A percentile compares a stretch with the other conserved stretches of the same genome.
These are phyloP conservation scores for Nasonia longicornis DNA, from an alignment of 1,140 invertebrate genomes.

Conservation along the genomic window DNA sequence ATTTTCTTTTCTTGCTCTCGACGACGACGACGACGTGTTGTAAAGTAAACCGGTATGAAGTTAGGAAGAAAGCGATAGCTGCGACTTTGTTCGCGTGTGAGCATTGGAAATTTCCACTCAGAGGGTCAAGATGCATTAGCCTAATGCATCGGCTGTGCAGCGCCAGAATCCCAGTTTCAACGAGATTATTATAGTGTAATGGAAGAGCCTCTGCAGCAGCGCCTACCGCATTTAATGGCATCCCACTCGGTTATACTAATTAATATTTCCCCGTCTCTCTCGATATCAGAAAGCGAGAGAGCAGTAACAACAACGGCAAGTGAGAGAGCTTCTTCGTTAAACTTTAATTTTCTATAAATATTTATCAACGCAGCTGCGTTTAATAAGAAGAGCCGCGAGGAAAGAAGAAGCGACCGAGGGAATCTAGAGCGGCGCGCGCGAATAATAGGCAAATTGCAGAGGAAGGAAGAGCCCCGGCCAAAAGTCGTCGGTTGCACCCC, in stretches of 20 bases:
- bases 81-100: too few relatives aligned
- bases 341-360: conserved; percentile 38
- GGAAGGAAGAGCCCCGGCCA: not conserved
- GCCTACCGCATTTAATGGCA: too few relatives aligned
- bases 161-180: not conserved
- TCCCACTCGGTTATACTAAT: too few relatives aligned
- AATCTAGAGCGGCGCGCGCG: not conserved
- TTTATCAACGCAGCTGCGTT: not conserved
- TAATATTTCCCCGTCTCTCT: too few relatives aligned
- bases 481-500: not conserved
- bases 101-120: not conserved
- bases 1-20: too few relatives aligned
- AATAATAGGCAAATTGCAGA: conserved; percentile 32
- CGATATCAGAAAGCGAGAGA: too few relatives aligned
- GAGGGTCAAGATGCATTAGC: conserved; percentile 22
- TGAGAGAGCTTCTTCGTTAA: not conserved
- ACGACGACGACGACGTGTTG: too few relatives aligned
- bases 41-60: too few relatives aligned
- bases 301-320: too few relatives aligned
- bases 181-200: conserved; percentile 19
- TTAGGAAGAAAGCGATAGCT: too few relatives aligned
- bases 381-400: conserved; percentile 2
- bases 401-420: not conserved
- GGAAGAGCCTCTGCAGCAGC: not conserved
- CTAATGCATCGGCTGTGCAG: conserved; percentile 5